These are phyloP conservation scores for Kryptolebias ocellatus DNA, from an alignment of 2,797 vertebrate genomes.

Conservation along the genomic window DNA sequence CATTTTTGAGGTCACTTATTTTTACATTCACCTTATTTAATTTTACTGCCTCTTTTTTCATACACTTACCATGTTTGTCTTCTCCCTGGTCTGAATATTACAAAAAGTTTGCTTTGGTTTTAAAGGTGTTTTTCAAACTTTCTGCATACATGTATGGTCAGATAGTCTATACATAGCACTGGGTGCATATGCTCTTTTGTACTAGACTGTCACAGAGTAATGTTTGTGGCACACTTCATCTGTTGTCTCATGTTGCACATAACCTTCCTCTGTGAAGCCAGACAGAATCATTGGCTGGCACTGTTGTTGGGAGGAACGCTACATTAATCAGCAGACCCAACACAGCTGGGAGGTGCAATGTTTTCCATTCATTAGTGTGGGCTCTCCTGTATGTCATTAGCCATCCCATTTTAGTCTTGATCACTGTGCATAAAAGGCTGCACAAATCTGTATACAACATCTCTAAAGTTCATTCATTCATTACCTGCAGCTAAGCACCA, in stretches of 20 bases:
- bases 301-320: slow-evolving; percentile 48
- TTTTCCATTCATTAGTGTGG: slow-evolving; percentile 50
- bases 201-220: slow-evolving; percentile 7
- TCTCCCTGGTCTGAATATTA: neutral
- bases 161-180: neutral
- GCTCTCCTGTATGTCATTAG: slow-evolving; percentile 59
- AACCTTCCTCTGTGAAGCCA: slow-evolving; percentile 56
- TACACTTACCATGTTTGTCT: neutral
- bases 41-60: neutral
- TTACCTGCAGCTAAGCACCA: slow-evolving; percentile 13
- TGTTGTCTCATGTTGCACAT: slow-evolving; percentile 44
- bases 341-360: slow-evolving; percentile 63
- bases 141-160: neutral
- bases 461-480: slow-evolving; percentile 44
- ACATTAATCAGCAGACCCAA: slow-evolving; percentile 69
- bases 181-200: neutral
- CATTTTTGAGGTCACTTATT: neutral
- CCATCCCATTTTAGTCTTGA: slow-evolving; percentile 44
- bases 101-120: neutral
- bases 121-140: neutral
- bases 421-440: slow-evolving; percentile 43
- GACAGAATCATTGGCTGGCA: slow-evolving; percentile 34
- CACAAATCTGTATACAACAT: slow-evolving; percentile 41
- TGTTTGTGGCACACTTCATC: slow-evolving; percentile 35
- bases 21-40: neutral